Evolutionary conservation across 2,888 invertebrate genomes (phyloP).

Genomic region (Spodoptera exigua): DNA sequence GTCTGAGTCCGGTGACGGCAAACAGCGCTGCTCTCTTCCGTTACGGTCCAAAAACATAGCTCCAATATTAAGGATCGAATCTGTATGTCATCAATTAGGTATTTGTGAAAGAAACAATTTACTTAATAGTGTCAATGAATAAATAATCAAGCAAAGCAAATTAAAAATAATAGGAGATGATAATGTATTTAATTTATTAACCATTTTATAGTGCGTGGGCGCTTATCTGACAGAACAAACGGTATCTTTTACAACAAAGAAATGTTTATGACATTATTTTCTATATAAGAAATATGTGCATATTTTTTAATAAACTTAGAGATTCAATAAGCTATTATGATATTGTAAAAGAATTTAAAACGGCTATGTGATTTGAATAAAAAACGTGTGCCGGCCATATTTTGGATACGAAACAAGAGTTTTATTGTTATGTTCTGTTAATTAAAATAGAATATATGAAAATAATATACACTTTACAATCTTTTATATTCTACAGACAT

Average conservation of each 20-base stretch:
- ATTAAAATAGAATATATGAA: constrained; percentile 2
- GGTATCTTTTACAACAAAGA: too few species aligned
- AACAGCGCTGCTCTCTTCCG: constrained; percentile 70
- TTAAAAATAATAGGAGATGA: too few species aligned
- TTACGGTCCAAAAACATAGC: constrained; percentile 46
- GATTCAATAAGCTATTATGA: background rate
- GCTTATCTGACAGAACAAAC: too few species aligned
- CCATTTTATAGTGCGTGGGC: too few species aligned
- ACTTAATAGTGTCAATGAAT: background rate
- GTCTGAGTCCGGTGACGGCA: constrained; percentile 77
- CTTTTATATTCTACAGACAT: too few species aligned
- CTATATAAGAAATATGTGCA: constrained; percentile 21
- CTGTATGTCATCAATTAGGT: background rate
- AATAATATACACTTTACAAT: too few species aligned
- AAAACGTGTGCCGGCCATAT: background rate
- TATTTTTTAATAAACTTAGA: constrained; percentile 10
- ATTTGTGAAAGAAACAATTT: background rate
- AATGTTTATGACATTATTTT: constrained; percentile 3
- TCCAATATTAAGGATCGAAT: too few species aligned
- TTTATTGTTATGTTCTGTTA: constrained; percentile 18
- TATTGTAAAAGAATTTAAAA: constrained; percentile 12
- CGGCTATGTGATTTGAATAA: constrained; percentile 13
- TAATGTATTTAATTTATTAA: too few species aligned
- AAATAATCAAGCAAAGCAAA: too few species aligned
- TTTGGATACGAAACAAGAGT: background rate